Percentiles rank a stretch among this genome's conserved stretches.
Evolutionary conservation across 2,797 vertebrate species (phyloP).

Genomic region (Clangula hyemalis): DNA sequence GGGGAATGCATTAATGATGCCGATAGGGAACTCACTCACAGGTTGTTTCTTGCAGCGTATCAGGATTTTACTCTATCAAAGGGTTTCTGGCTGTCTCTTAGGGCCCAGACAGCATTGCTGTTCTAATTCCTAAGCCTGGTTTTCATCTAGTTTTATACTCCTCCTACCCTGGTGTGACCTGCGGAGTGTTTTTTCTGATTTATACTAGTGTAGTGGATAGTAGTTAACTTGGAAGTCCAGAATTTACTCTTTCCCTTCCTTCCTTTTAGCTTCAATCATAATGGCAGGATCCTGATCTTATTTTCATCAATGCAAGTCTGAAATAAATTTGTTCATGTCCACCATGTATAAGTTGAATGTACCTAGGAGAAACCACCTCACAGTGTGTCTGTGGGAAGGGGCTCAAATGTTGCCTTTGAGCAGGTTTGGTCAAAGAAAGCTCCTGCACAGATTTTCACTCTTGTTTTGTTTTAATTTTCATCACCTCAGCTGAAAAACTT

Average conservation of each 20-base stretch:
- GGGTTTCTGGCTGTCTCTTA: slow-evolving; percentile 35
- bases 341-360: not conserved
- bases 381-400: not conserved
- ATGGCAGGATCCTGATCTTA: not conserved
- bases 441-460: not conserved
- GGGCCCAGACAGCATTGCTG: slow-evolving; percentile 17
- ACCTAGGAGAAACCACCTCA: not conserved
- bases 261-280: not conserved
- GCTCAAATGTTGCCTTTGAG: fast-evolving
- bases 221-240: not conserved
- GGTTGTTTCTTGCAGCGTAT: not conserved
- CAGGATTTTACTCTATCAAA: slow-evolving; percentile 58
- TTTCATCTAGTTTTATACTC: slow-evolving; percentile 20
- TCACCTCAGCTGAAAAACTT: not conserved
- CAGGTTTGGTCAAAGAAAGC: not conserved
- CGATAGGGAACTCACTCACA: slow-evolving; percentile 28
- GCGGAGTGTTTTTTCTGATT: not conserved
- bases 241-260: not conserved
- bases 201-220: not conserved
- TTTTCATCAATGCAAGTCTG: not conserved
- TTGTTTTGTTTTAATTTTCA: not conserved
- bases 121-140: slow-evolving; percentile 25
- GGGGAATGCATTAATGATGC: slow-evolving; percentile 64
- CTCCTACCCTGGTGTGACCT: not conserved
- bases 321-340: not conserved